Evolutionary conservation across 2,113 vertebrate genomes (phyloP).

Genomic region (Thermophis baileyi): DNA sequence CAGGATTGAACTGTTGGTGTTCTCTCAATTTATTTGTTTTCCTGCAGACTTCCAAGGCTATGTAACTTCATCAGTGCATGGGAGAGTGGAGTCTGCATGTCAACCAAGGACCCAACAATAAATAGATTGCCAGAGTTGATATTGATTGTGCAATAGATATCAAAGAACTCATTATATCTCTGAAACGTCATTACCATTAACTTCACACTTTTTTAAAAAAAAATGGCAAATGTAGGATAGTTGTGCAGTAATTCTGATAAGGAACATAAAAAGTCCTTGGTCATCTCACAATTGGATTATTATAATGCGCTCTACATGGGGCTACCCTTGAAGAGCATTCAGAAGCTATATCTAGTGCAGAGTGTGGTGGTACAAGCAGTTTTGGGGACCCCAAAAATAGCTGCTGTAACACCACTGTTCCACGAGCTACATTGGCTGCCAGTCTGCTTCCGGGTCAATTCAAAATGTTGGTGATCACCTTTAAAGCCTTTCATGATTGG

Average conservation of each 20-base stretch:
- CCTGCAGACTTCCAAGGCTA: background rate
- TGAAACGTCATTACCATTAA: background rate
- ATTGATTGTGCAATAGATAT: background rate
- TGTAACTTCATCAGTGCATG: background rate
- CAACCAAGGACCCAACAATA: background rate
- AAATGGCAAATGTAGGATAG: too few relatives aligned
- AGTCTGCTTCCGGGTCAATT: too few relatives aligned
- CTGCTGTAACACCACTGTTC: too few relatives aligned
- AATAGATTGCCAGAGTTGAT: background rate
- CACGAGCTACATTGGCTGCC: too few relatives aligned
- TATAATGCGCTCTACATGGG: too few relatives aligned
- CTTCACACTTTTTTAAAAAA: background rate
- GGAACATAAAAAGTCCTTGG: background rate
- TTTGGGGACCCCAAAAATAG: too few relatives aligned
- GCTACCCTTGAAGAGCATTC: too few relatives aligned
- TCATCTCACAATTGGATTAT: too few relatives aligned
- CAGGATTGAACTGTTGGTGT: background rate
- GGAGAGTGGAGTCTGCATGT: background rate
- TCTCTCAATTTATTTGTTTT: background rate
- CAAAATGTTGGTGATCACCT: too few relatives aligned
- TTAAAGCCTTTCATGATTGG: too few relatives aligned
- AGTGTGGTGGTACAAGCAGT: too few relatives aligned
- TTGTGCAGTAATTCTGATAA: constrained; percentile 5
- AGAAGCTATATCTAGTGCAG: too few relatives aligned
- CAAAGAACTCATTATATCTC: background rate